phyloP scores from a whole-genome alignment of 2,113 vertebrate genomes.

The Pungitius pungitius region DNA sequence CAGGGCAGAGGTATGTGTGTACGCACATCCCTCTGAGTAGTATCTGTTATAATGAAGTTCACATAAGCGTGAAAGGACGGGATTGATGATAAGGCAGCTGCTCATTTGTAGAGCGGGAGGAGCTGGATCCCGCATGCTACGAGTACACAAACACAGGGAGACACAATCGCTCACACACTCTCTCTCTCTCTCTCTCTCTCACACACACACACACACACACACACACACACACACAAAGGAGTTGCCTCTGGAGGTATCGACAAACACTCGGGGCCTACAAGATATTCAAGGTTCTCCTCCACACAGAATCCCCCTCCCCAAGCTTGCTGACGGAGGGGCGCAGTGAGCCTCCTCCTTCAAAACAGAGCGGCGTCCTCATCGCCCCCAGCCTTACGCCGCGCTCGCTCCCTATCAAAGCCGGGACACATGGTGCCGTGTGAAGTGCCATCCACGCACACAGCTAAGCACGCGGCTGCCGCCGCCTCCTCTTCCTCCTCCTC shows the following conservation, averaged over 20 bases:
- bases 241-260: constrained; percentile 50
- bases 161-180: constrained; percentile 38
- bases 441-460: constrained; percentile 66
- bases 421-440: constrained; percentile 68
- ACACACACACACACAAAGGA: constrained; percentile 41
- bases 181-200: too few species aligned
- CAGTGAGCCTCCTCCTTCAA: constrained; percentile 65
- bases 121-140: constrained; percentile 37
- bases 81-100: constrained; percentile 69
- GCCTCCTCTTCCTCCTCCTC: constrained; percentile 27
- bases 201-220: constrained; percentile 37
- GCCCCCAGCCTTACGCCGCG: constrained; percentile 40
- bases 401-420: constrained; percentile 66
- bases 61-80: constrained; percentile 63
- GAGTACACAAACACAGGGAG: constrained; percentile 41
- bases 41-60: constrained; percentile 65
- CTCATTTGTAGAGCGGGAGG: constrained; percentile 61
- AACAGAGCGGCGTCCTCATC: constrained; percentile 48
- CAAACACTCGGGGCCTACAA: constrained; percentile 56
- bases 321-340: constrained; percentile 57
- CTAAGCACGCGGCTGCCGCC: constrained; percentile 46
- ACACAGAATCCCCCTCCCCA: constrained; percentile 63
- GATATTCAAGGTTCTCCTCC: constrained; percentile 56
- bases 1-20: neutral
- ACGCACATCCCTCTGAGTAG: constrained; percentile 15